phyloP scores from a whole-genome alignment of 2,888 invertebrate species.

The Tolmerus cingulatus region DNA sequence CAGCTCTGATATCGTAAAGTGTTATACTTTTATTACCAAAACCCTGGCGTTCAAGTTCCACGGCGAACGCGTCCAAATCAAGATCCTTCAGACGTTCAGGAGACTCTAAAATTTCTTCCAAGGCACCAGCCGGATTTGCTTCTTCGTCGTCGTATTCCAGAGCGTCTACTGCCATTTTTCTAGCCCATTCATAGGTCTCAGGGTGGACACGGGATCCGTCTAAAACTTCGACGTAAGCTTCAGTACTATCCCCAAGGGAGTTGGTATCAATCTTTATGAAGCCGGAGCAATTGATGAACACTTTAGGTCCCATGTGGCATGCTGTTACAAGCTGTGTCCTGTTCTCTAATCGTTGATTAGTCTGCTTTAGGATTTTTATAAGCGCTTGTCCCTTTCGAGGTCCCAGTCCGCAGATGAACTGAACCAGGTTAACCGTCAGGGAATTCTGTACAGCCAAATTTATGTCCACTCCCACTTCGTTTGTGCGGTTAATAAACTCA shows the following conservation, averaged over 20 bases:
- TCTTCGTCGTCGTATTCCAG: constrained; percentile 98
- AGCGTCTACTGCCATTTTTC: constrained; percentile 99
- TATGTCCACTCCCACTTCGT: constrained; percentile 97
- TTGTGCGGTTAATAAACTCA: constrained; percentile 93
- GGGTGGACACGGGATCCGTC: constrained; percentile 99
- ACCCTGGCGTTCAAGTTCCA: constrained; percentile 92
- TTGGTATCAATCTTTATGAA: constrained; percentile 99
- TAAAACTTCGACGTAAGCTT: constrained; percentile 93
- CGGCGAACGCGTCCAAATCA: constrained; percentile 98
- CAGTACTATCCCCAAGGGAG: constrained; percentile 92
- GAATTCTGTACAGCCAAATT: constrained; percentile 91
- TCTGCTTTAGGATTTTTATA: constrained; percentile 86
- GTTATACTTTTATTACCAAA: constrained; percentile 92
- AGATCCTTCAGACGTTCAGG: constrained; percentile 94
- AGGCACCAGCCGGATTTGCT: constrained; percentile 93
- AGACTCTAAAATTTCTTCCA: constrained; percentile 96
- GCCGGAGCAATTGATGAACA: constrained; percentile 98
- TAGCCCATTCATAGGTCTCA: constrained; percentile 99
- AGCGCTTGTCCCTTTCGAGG: constrained; percentile 91
- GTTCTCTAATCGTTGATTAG: constrained; percentile 91
- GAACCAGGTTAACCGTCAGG: constrained; percentile 87
- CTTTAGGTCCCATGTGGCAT: constrained; percentile 97
- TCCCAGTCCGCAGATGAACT: constrained; percentile 97
- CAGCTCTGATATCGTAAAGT: constrained; percentile 94
- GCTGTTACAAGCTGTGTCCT: constrained; percentile 93